These are phyloP conservation scores for Myopa testacea DNA, from an alignment of 2,888 invertebrate species.

Conservation along the genomic window DNA sequence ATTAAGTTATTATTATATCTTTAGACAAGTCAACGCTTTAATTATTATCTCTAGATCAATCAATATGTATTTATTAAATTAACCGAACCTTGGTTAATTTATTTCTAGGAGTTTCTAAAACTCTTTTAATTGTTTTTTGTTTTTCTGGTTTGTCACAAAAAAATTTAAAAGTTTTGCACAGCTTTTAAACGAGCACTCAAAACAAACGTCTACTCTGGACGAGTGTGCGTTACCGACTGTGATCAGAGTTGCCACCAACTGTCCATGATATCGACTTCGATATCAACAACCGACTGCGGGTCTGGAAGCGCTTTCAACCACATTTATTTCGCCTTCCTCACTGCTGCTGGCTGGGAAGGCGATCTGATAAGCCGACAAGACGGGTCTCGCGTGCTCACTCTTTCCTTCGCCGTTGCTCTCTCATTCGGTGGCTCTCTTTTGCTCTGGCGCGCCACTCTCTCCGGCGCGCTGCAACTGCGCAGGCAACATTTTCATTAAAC, in stretches of 20 bases:
- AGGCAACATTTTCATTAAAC: conserved; percentile 50
- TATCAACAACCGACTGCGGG: conserved; percentile 4
- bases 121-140: conserved; percentile 28
- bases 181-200: not conserved
- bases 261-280: conserved; percentile 55
- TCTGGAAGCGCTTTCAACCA: conserved; percentile 24
- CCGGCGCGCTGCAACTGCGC: not conserved
- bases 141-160: conserved; percentile 6
- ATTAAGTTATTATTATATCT: not conserved
- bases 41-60: conserved; percentile 22
- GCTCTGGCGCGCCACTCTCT: too few relatives aligned
- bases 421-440: not conserved
- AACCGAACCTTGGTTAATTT: conserved; percentile 12
- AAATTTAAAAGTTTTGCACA: not conserved
- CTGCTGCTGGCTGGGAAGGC: conserved; percentile 11
- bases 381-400: conserved; percentile 6
- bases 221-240: conserved; percentile 64
- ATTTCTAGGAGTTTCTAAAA: not conserved
- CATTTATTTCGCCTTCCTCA: conserved; percentile 15
- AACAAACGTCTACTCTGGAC: conserved; percentile 51
- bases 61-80: conserved; percentile 11
- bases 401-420: conserved; percentile 12
- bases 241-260: conserved; percentile 50
- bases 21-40: not conserved
- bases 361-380: conserved; percentile 22